These are phyloP conservation scores for Florisuga fusca DNA, from an alignment of 2,797 vertebrate species.

Conservation along the genomic window DNA sequence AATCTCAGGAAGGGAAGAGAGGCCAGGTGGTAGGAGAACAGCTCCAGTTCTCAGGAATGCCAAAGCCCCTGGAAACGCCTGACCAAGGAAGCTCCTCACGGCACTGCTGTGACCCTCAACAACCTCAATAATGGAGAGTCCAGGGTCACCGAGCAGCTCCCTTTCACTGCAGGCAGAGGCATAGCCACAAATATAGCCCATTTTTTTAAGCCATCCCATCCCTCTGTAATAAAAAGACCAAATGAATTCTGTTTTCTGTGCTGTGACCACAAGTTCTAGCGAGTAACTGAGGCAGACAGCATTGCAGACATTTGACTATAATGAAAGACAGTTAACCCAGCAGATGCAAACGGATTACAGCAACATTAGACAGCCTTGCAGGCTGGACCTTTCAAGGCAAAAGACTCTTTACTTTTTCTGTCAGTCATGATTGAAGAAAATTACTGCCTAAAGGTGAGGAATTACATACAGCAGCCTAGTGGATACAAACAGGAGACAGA, in stretches of 20 bases:
- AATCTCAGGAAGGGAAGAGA: not conserved
- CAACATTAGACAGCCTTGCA: not conserved
- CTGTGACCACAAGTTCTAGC: not conserved
- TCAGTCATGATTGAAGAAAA: not conserved
- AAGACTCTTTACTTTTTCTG: not conserved
- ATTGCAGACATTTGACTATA: accelerated
- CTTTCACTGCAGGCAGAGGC: accelerated
- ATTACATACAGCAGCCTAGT: not conserved
- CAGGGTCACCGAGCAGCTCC: not conserved
- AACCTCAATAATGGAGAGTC: not conserved
- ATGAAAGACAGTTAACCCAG: not conserved
- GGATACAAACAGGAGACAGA: not conserved
- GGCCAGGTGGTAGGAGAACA: accelerated
- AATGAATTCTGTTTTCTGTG: not conserved
- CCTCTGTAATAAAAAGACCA: not conserved
- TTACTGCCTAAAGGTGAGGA: not conserved
- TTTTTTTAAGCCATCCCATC: not conserved
- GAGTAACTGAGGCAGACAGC: not conserved
- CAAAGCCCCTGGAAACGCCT: accelerated
- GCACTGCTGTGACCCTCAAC: not conserved
- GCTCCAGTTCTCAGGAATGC: not conserved
- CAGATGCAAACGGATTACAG: not conserved
- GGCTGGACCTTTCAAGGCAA: not conserved
- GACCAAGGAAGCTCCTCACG: not conserved
- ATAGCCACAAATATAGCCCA: not conserved